Evolutionary conservation across 2,797 vertebrate genomes (phyloP).

Genomic region (Channallabes apus): DNA sequence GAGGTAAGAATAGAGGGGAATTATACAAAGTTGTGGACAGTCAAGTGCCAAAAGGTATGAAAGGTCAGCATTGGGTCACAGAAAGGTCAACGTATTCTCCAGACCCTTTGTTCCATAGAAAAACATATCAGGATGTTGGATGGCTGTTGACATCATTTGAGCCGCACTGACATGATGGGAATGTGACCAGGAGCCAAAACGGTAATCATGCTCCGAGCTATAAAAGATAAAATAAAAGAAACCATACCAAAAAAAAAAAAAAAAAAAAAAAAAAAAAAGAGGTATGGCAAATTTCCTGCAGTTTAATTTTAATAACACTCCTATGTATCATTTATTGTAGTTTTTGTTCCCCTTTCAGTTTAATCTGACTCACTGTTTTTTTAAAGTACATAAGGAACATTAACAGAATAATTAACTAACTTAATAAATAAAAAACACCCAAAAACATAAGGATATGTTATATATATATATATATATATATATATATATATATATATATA

Average conservation of each 20-base stretch:
- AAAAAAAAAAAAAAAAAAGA: neutral
- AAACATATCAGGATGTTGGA: neutral
- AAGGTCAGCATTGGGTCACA: neutral
- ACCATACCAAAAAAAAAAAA: too few relatives aligned
- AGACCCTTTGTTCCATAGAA: slow-evolving; percentile 5
- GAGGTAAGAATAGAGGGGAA: neutral
- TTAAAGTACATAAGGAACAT: too few relatives aligned
- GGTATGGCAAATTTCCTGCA: too few relatives aligned
- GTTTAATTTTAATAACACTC: neutral
- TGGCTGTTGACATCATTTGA: neutral
- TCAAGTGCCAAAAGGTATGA: neutral
- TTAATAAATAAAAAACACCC: too few relatives aligned
- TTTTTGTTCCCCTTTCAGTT: neutral
- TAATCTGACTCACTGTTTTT: neutral
- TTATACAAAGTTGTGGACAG: neutral
- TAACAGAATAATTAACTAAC: too few relatives aligned
- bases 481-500: too few relatives aligned
- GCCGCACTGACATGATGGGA: neutral
- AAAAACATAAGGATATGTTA: too few relatives aligned
- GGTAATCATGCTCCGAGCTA: neutral
- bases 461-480: too few relatives aligned
- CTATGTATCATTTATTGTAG: neutral
- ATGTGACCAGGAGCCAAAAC: neutral
- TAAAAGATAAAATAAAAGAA: neutral
- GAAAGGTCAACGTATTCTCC: slow-evolving; percentile 11